Evolutionary conservation across 2,113 vertebrate genomes (phyloP), one percentile per base, ranked within the genome.

Genomic region (Helogale parvula): DNA sequence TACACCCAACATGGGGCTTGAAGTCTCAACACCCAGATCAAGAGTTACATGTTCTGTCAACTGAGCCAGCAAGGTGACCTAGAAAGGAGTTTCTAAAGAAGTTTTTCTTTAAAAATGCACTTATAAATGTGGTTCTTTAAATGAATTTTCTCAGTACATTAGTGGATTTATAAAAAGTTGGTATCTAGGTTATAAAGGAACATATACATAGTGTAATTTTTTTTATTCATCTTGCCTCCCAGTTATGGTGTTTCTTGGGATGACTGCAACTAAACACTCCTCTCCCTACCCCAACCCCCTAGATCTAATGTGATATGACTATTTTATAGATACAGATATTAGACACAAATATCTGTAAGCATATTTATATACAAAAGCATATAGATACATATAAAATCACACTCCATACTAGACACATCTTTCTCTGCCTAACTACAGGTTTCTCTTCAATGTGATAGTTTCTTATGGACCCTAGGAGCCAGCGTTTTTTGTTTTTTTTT

Each of bases 101-200:
- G 23, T n/a, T 85, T 52, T 84, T 14, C 57, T 81, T 85, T 96
- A 68, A 68, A 90, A 96, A n/a, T 72, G 16, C 15, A 92, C 68
- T 92, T 96, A 88, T 68, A 72, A 63, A 63, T 14, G 66, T 31
- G 15, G 14, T 72, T 96, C n/a, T 38, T 45, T 86, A 54, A 85
- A 10, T 89, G n/a, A 86, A 16, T 35, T 80, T 90, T 31, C 50
- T 94, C 8, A 92, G 41, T 52, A 74, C 5, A 15, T 27, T 3
- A 92, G 69, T 7, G 72, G 14, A 71, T 68, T 74, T 88, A 80
- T 23, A 88, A 91, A 93, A 87, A 90, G 60, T 25, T 82, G 76
- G 11, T 38, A 50, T 94, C n/a, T 29, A 95, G 7, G 29, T 54
- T 84, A 94, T 27, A 91, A 93, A 93, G 72, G 25, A 96, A 86